Base-by-base conservation (phyloP, 1,140 invertebrate genomes). In the Lutraria rhynchaena region DNA sequence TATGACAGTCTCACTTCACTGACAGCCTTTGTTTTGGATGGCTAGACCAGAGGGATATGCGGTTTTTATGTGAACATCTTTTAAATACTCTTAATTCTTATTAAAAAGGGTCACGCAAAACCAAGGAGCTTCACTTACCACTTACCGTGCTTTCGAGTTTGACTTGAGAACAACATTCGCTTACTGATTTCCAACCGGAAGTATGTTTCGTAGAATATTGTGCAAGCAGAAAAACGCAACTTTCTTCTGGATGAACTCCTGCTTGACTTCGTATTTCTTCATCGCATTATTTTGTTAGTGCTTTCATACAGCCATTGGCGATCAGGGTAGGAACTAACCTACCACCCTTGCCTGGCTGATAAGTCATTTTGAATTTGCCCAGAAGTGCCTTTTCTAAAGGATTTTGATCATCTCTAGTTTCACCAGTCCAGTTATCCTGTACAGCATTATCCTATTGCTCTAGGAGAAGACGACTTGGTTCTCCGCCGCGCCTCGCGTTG, bases 401-500 rank as follows among this genome's bases (percentile, higher is more conserved):
- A 27, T 83, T 75, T 55, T 71, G 1, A 33, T 15, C 51, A 41
- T 44, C 53, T 1, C 35, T 29, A 1, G 24, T 17, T 61, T 73
- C 22, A 11, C 49, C 61, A 51, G 84, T 31, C 85, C 85, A 86
- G 19, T 24, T 57, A 41, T 49, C 81, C n/a, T 65, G 57, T 41
- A 51, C 15, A 24, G 85, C 85, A 51, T 84, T 76, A 27, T 55
- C 65, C 74, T 61, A 84, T 70, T 86, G 71, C 33, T 37, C 13
- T 17, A 86, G 13, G n/a, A 44, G 24, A 7, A 86, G 15, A 3
- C 82, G 44, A 29, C 77, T 51, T 33, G 82, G 74, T 35, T 84
- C 85, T 46, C 82, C 85, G 19, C 85, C 85, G 29, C 85, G 51
- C 29, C 77, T 69, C 0, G 77, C 84, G 78, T 86, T 84, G 24